Evolutionary conservation across 1,140 invertebrate species (phyloP).

Genomic region (Ditylenchus dipsaci): DNA sequence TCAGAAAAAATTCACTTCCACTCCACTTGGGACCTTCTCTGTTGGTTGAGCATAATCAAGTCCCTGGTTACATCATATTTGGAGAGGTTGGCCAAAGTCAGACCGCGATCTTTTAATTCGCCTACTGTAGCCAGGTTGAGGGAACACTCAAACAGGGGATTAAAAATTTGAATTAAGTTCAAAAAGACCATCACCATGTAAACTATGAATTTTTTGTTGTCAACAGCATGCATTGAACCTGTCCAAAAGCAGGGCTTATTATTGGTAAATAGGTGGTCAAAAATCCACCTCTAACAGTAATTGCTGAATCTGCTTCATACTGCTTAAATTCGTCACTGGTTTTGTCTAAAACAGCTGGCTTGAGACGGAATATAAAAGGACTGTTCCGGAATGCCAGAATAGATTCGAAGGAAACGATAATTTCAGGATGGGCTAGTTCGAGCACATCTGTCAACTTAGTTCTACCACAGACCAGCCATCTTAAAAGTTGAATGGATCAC

Average conservation of each 20-base stretch:
- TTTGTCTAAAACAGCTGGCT: conserved; percentile 5
- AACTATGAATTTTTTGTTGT: conserved; percentile 59
- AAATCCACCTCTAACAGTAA: neutral
- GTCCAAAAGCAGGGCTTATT: neutral
- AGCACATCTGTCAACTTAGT: conserved; percentile 54
- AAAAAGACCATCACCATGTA: conserved; percentile 47
- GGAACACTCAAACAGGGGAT: conserved; percentile 46
- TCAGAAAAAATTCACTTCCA: conserved; percentile 55
- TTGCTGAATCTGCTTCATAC: neutral
- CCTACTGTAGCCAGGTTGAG: conserved; percentile 58
- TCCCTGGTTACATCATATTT: conserved; percentile 61
- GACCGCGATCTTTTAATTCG: conserved; percentile 40
- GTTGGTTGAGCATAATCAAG: conserved; percentile 59
- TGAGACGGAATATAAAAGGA: conserved; percentile 35
- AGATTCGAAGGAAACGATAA: conserved; percentile 58
- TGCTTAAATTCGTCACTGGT: neutral
- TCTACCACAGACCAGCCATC: conserved; percentile 33
- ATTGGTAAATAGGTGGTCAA: neutral
- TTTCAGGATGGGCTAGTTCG: conserved; percentile 58
- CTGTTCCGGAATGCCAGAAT: conserved; percentile 53
- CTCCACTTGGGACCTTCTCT: conserved; percentile 59
- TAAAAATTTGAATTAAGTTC: no score
- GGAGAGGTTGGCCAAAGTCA: conserved; percentile 39
- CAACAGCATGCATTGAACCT: conserved; percentile 61
- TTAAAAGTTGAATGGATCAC: conserved; percentile 39